Evolutionary conservation across 2,797 vertebrate genomes (phyloP).

Genomic region (Schizothorax lantsangensis): DNA sequence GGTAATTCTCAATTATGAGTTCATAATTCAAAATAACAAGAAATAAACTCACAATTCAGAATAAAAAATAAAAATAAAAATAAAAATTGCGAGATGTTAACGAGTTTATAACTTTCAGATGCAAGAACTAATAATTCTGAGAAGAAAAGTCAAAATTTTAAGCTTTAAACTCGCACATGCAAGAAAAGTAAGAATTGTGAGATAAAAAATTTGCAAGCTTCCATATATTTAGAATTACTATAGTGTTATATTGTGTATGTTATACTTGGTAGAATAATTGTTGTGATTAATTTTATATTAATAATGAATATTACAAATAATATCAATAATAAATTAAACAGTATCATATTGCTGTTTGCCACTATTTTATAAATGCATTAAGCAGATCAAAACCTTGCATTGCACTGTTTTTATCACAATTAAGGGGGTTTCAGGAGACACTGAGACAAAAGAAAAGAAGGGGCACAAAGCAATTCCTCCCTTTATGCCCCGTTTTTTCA

Average conservation of each 20-base stretch:
- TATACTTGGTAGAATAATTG: background rate
- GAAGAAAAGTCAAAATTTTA: too few species aligned
- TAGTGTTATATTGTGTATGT: background rate
- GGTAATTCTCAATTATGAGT: background rate
- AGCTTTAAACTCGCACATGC: too few species aligned
- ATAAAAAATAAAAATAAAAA: too few species aligned
- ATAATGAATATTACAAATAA: background rate
- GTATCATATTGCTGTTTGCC: background rate
- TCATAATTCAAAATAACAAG: too few species aligned
- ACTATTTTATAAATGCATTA: background rate
- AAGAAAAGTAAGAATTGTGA: background rate
- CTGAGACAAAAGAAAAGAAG: background rate
- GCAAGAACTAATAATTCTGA: too few species aligned
- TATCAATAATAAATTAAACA: background rate
- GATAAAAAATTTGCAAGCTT: too few species aligned
- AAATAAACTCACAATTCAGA: too few species aligned
- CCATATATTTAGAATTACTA: background rate
- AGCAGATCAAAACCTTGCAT: too few species aligned
- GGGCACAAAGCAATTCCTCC: constrained; percentile 41
- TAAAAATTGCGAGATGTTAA: background rate
- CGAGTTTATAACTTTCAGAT: background rate
- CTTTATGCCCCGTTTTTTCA: constrained; percentile 15
- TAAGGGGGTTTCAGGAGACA: background rate
- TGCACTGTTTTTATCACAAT: background rate
- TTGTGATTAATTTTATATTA: background rate